A percentile compares a stretch with the other conserved stretches of the same genome.
These are phyloP conservation scores for Seriola dumerili DNA, from an alignment of 2,113 vertebrate genomes.

Conservation along the genomic window DNA sequence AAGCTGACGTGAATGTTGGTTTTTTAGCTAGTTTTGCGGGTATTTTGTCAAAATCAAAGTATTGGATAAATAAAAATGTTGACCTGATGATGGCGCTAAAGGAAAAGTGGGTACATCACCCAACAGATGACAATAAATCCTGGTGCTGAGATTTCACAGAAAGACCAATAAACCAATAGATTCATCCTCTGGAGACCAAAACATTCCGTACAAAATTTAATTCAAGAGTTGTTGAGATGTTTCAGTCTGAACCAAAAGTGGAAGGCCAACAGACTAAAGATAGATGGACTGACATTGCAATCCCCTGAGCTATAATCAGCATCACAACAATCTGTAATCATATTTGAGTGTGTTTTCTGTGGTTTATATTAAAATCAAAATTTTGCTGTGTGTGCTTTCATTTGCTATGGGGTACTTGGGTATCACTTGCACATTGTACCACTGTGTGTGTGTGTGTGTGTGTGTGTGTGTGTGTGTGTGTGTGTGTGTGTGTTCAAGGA, in stretches of 20 bases:
- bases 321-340: background rate
- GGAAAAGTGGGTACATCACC: background rate
- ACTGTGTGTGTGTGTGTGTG: slow-evolving; percentile 12
- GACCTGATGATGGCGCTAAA: no score
- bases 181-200: background rate
- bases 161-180: background rate
- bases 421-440: background rate
- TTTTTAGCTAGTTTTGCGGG: no score
- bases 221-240: background rate
- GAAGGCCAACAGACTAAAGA: background rate
- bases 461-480: slow-evolving; percentile 33
- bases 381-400: no score
- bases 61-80: background rate
- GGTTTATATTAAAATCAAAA: no score
- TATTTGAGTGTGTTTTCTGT: background rate
- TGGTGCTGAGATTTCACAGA: background rate
- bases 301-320: background rate
- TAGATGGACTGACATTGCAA: background rate
- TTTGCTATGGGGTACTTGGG: background rate
- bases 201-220: background rate
- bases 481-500: slow-evolving; percentile 44
- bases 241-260: background rate
- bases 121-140: background rate
- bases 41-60: background rate
- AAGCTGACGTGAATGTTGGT: background rate